Base-by-base conservation (phyloP, 1,140 invertebrate genomes). In the Papilio machaon region DNA sequence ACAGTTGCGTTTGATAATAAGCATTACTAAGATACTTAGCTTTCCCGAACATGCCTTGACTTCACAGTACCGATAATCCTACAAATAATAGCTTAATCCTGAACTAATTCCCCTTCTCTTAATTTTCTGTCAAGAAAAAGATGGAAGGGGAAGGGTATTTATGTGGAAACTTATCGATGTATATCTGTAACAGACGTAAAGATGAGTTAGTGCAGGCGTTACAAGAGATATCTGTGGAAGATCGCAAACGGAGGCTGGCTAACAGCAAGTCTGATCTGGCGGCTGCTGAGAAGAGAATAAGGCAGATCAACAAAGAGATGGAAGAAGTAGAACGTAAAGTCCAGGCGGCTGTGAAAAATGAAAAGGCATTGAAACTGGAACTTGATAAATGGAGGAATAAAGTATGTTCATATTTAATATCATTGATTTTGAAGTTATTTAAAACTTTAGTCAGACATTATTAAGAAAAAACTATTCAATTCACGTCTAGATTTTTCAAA, bases 201-300 rank as follows among this genome's bases (percentile, higher is more conserved):
- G 99, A 98, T 91, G 98, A 99, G 91, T 95, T 99, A 0, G 96
- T 97, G 19, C 96, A 98, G 95, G 98, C 98, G 3, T 95, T 99
- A 7, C 98, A 99, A 95, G 98, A 99, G 95, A 99, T 99, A 85
- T 98, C 98, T 0, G 97, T 99, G 6, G 98, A 99, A 93, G 98
- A 99, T 95, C 96, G 98, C 73, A 98, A 98, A 87, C 95, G 98
- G 1, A 97, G 98, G 74, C 95, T 99, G 8, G 96, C 97, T 43
- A 98, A 98, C 87, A 98, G 97, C 83, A 97, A 97, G 81, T 95
- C 96, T 19, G 98, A 99, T 88, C 92, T 99, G 17, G 95, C 96
- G 11, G 96, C 97, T 49, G 96, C 98, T 1, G 97, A 98, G 91
- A 97, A 97, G 82, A 95, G 98, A 82, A 97, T 99, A 80, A 96